phyloP scores from a whole-genome alignment of 2,797 vertebrate genomes.

The Liparis tanakae region DNA sequence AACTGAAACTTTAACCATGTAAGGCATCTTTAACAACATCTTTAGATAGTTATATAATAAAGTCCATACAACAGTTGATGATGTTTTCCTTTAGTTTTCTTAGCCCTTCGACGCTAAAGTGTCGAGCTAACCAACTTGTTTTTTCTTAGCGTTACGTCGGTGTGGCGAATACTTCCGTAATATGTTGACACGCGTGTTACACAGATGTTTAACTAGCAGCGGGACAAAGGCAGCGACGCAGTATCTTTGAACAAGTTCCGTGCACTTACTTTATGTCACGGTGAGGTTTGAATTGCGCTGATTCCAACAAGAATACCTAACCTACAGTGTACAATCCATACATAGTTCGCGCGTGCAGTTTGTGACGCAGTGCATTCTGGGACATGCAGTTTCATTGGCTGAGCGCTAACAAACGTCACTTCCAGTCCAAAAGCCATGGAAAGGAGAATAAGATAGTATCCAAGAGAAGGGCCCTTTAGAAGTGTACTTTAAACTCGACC shows the following conservation, averaged over 20 bases:
- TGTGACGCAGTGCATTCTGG: slow-evolving; percentile 62
- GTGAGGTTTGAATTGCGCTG: slow-evolving; percentile 7
- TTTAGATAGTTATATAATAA: too few relatives aligned
- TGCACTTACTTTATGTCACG: slow-evolving; percentile 47
- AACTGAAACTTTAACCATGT: background rate
- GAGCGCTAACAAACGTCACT: slow-evolving; percentile 31
- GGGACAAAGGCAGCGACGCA: rapidly evolving
- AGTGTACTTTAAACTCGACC: background rate
- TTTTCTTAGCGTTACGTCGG: background rate
- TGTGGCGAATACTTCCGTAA: slow-evolving; percentile 31
- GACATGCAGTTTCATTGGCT: slow-evolving; percentile 43
- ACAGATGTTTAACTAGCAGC: background rate
- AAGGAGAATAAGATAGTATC: background rate
- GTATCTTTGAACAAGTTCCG: background rate
- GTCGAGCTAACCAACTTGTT: slow-evolving; percentile 20
- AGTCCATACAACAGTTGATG: background rate
- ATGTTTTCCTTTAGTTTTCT: background rate
- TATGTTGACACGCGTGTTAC: background rate
- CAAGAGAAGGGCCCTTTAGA: background rate
- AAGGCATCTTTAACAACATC: background rate
- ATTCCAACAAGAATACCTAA: background rate
- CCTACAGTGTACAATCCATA: background rate
- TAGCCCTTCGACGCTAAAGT: slow-evolving; percentile 6
- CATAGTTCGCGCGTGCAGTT: slow-evolving; percentile 68
- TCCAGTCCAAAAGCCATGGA: background rate